Evolutionary conservation across 2,888 invertebrate genomes (phyloP).

Genomic region (Stegophylla sp.): DNA sequence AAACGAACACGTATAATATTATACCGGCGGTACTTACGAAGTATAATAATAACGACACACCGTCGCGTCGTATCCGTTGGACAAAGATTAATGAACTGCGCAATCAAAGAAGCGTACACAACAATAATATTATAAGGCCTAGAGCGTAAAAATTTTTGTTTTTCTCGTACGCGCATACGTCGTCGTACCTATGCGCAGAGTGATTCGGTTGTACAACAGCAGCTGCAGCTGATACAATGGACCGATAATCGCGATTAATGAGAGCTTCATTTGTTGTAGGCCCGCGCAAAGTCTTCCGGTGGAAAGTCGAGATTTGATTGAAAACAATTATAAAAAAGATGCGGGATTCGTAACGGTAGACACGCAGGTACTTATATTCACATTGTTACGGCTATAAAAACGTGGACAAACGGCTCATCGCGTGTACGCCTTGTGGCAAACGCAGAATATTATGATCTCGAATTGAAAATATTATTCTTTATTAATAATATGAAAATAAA

Average conservation of each 20-base stretch:
- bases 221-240: conserved; percentile 12
- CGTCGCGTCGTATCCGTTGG: too few relatives aligned
- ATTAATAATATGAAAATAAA: not conserved
- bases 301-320: conserved; percentile 11
- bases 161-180: not conserved
- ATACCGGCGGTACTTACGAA: too few relatives aligned
- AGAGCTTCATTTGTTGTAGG: too few relatives aligned
- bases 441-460: not conserved
- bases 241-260: too few relatives aligned
- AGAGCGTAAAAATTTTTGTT: not conserved
- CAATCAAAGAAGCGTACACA: not conserved
- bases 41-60: conserved; percentile 1
- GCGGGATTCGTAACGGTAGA: conserved; percentile 15
- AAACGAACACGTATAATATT: not conserved
- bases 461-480: not conserved
- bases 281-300: not conserved
- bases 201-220: not conserved
- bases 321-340: not conserved
- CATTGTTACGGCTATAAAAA: not conserved
- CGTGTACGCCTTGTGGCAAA: not conserved
- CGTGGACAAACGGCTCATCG: too few relatives aligned
- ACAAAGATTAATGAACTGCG: conserved; percentile 20
- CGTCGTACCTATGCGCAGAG: not conserved
- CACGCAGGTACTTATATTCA: too few relatives aligned
- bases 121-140: too few relatives aligned